phyloP scores from a whole-genome alignment of 2,113 vertebrate species.

The Chaetodon auriga region DNA sequence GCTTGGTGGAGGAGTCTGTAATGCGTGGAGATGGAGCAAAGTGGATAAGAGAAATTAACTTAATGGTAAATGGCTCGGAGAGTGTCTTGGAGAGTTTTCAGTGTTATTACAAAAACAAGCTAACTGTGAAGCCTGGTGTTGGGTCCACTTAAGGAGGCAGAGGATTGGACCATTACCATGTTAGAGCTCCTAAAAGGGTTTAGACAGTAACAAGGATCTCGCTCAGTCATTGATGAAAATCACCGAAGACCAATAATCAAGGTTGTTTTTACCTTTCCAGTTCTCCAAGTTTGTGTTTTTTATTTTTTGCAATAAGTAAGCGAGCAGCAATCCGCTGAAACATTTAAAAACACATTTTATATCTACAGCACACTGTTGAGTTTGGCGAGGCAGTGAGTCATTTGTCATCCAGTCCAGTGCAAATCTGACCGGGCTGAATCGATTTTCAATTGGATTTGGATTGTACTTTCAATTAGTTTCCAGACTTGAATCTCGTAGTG shows the following conservation, averaged over 20 bases:
- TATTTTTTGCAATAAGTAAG: background rate
- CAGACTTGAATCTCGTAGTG: background rate
- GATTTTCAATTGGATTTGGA: constrained; percentile 17
- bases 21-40: background rate
- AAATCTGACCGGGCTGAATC: constrained; percentile 10
- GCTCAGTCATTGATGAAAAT: constrained; percentile 34
- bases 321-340: background rate
- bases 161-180: constrained; percentile 37
- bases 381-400: constrained; percentile 2
- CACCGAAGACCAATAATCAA: constrained; percentile 23
- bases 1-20: constrained; percentile 6
- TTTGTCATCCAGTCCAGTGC: constrained; percentile 28
- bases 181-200: constrained; percentile 35
- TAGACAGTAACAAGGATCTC: constrained; percentile 34
- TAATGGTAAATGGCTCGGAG: constrained; percentile 23
- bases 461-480: background rate
- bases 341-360: constrained; percentile 15
- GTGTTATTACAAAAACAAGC: constrained; percentile 45
- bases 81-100: constrained; percentile 28
- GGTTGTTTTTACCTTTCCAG: background rate
- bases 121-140: constrained; percentile 55
- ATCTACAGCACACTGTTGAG: background rate
- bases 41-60: constrained; percentile 30
- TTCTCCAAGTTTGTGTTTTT: background rate
- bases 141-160: constrained; percentile 33